Conservation (phyloP, 2,113 vertebrate species). For the Octodon degus region DNA sequence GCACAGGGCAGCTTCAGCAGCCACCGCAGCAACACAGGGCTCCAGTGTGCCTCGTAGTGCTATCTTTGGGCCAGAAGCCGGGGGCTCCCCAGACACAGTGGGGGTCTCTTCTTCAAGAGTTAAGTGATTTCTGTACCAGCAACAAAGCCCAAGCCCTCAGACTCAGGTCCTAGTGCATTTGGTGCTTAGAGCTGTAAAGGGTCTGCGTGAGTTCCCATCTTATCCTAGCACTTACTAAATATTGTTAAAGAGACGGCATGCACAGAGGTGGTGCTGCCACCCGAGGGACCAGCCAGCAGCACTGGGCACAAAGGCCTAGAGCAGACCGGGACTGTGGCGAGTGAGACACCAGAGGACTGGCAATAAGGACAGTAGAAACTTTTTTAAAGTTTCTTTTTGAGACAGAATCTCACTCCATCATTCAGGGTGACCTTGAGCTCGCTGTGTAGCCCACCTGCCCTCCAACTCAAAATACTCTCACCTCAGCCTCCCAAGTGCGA, state of each 20-base stretch:
- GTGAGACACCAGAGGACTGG: not conserved
- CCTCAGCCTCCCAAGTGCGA: not conserved
- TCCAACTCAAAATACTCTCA: not conserved
- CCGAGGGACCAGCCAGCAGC: not conserved
- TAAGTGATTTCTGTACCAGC: not conserved
- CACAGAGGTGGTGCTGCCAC: not conserved
- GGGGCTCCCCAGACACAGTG: not conserved
- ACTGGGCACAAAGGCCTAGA: not conserved
- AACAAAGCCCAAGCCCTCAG: not conserved
- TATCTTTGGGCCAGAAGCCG: not conserved
- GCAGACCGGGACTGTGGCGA: not conserved
- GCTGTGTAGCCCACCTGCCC: not conserved
- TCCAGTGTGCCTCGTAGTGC: not conserved
- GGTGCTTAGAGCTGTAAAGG: not conserved
- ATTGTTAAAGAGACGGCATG: slow-evolving; percentile 7
- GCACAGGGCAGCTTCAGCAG: not conserved
- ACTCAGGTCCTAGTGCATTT: not conserved
- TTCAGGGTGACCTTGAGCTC: not conserved
- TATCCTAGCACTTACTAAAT: not conserved
- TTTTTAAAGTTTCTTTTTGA: not conserved
- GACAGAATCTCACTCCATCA: not conserved
- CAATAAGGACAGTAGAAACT: not conserved
- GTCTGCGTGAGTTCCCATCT: not conserved
- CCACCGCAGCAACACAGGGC: not conserved
- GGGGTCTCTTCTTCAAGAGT: not conserved